These are phyloP conservation scores for Micropterix aruncella DNA, from an alignment of 2,888 invertebrate genomes.

Conservation along the genomic window DNA sequence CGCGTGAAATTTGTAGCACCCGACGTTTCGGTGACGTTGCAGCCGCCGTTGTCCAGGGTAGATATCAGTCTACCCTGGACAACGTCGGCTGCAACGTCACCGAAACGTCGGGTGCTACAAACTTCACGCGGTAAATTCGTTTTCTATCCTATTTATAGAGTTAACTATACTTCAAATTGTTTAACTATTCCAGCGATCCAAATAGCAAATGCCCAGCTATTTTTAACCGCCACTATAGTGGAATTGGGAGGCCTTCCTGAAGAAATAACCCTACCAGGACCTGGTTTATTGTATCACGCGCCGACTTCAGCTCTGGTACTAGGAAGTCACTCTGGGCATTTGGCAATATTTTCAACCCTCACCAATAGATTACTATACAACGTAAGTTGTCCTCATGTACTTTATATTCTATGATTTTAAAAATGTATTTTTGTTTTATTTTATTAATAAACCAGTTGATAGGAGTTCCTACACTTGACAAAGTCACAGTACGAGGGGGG, in stretches of 20 bases:
- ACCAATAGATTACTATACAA: slow-evolving; percentile 33
- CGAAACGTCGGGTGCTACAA: too few species aligned
- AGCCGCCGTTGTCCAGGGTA: too few species aligned
- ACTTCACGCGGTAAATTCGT: too few species aligned
- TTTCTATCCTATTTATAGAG: too few species aligned
- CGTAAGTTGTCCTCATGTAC: slow-evolving; percentile 20
- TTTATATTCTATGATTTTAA: slow-evolving; percentile 1
- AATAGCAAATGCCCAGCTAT: slow-evolving; percentile 26
- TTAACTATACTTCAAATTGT: too few species aligned
- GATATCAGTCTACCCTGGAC: too few species aligned
- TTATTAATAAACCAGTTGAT: slow-evolving; percentile 1
- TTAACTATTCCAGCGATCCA: slow-evolving; percentile 25
- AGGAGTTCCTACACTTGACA: too few species aligned
- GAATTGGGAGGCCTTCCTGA: slow-evolving; percentile 33
- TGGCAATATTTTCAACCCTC: slow-evolving; percentile 29
- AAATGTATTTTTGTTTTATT: slow-evolving; percentile 2
- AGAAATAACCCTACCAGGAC: slow-evolving; percentile 20
- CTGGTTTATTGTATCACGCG: slow-evolving; percentile 22
- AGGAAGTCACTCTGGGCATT: slow-evolving; percentile 28
- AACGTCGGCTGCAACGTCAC: too few species aligned
- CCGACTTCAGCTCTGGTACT: slow-evolving; percentile 23
- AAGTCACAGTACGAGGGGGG: too few species aligned
- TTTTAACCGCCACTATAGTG: slow-evolving; percentile 25
- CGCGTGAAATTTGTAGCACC: too few species aligned
- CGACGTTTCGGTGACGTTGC: too few species aligned